A percentile compares a stretch with the other conserved stretches of the same genome.
These are phyloP conservation scores for Oncorhynchus mykiss DNA, from an alignment of 2,113 vertebrate species.

Conservation along the genomic window DNA sequence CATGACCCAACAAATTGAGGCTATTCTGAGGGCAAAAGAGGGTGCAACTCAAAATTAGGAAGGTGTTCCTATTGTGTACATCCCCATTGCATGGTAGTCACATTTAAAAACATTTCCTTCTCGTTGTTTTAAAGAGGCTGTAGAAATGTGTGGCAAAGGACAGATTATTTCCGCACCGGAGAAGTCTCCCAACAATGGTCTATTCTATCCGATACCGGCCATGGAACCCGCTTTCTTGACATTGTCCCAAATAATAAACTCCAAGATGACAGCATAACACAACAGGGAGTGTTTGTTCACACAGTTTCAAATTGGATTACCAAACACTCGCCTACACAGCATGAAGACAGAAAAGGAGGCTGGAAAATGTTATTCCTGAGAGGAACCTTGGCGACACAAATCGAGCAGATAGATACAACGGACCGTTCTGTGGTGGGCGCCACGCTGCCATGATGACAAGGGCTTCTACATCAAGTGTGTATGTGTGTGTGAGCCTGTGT, in stretches of 20 bases:
- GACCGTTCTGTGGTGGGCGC: slow-evolving; percentile 38
- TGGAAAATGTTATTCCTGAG: slow-evolving; percentile 44
- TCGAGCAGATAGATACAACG: slow-evolving; percentile 54
- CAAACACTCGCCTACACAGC: slow-evolving; percentile 47
- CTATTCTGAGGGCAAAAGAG: too few species aligned
- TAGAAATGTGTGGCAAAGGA: neutral
- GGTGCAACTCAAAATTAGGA: too few species aligned
- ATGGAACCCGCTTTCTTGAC: too few species aligned
- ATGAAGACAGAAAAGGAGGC: slow-evolving; percentile 29
- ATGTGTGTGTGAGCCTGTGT: neutral
- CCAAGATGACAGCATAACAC: slow-evolving; percentile 7
- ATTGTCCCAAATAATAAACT: neutral
- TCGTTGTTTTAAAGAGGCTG: neutral
- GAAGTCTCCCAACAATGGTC: too few species aligned
- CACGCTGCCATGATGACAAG: slow-evolving; percentile 10
- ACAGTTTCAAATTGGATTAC: slow-evolving; percentile 56
- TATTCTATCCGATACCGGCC: too few species aligned
- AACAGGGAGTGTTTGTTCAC: slow-evolving; percentile 44
- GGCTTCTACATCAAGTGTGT: slow-evolving; percentile 10
- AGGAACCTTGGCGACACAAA: slow-evolving; percentile 52
- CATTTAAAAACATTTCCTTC: neutral
- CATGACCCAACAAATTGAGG: too few species aligned
- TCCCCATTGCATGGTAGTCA: neutral
- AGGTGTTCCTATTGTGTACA: neutral
- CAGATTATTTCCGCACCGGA: too few species aligned